Evolutionary conservation across 2,888 invertebrate species (phyloP).

Genomic region (Griposia aprilina): DNA sequence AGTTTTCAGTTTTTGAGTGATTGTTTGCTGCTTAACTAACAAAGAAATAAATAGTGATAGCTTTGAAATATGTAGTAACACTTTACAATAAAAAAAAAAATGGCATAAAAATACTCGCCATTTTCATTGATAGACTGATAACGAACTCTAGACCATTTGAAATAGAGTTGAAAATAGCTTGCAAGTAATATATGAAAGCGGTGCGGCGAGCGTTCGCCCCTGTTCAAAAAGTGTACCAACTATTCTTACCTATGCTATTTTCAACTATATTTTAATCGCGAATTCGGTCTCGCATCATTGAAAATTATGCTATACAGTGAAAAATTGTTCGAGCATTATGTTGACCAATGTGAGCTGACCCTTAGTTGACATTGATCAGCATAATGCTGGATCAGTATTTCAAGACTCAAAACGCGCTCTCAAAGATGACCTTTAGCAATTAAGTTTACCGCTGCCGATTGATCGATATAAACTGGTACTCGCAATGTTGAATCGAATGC

Average conservation of each 20-base stretch:
- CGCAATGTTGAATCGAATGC: not conserved
- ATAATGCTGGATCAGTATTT: not conserved
- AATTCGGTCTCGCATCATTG: not conserved
- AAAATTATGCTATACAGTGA: not conserved
- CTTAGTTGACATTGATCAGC: not conserved
- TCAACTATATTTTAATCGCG: no score
- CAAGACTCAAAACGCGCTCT: not conserved
- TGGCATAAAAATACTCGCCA: not conserved
- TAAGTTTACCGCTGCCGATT: not conserved
- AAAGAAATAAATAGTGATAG: constrained; percentile 44
- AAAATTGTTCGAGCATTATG: not conserved
- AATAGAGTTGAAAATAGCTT: not conserved
- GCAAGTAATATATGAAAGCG: not conserved
- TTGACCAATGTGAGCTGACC: not conserved
- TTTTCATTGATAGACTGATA: not conserved
- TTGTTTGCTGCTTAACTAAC: constrained; percentile 63
- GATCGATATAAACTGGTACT: not conserved
- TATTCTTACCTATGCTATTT: not conserved
- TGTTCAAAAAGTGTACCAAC: not conserved
- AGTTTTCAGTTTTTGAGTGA: constrained; percentile 53
- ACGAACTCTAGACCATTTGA: rapidly evolving
- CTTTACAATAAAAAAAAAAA: not conserved
- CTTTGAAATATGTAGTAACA: not conserved
- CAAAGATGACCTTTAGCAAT: not conserved
- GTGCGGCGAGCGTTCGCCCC: not conserved